These are phyloP conservation scores for Pollicipes pollicipes DNA, from an alignment of 1,140 invertebrate genomes.

Conservation along the genomic window DNA sequence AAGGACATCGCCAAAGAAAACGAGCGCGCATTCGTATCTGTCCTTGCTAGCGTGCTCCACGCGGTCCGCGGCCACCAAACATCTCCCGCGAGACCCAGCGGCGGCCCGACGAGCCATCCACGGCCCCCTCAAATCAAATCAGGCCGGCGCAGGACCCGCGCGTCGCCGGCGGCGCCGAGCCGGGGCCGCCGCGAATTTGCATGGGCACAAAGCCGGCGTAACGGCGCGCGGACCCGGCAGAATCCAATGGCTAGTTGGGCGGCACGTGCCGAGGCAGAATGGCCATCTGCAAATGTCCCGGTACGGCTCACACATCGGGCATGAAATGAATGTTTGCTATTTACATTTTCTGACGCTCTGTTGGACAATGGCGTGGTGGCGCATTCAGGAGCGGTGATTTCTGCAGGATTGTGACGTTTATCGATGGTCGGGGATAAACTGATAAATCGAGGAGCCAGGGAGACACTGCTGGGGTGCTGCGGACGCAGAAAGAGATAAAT, in stretches of 20 bases:
- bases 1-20: not conserved
- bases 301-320: not conserved
- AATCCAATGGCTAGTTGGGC: not conserved
- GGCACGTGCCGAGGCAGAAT: not conserved
- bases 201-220: not conserved
- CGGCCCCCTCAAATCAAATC: no score
- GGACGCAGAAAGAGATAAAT: not conserved
- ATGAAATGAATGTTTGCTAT: conserved; percentile 2
- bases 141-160: no score
- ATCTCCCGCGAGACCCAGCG: no score
- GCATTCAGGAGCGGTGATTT: not conserved
- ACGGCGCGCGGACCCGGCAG: no score
- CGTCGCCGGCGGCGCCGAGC: no score
- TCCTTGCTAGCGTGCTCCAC: no score
- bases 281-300: not conserved
- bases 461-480: not conserved
- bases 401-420: not conserved
- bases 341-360: not conserved
- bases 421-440: not conserved
- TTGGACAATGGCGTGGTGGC: not conserved
- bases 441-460: not conserved
- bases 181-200: not conserved
- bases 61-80: no score
- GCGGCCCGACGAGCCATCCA: no score
- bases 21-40: not conserved